Evolutionary conservation across 1,140 invertebrate genomes (phyloP).

Genomic region (Camponotus floridanus): DNA sequence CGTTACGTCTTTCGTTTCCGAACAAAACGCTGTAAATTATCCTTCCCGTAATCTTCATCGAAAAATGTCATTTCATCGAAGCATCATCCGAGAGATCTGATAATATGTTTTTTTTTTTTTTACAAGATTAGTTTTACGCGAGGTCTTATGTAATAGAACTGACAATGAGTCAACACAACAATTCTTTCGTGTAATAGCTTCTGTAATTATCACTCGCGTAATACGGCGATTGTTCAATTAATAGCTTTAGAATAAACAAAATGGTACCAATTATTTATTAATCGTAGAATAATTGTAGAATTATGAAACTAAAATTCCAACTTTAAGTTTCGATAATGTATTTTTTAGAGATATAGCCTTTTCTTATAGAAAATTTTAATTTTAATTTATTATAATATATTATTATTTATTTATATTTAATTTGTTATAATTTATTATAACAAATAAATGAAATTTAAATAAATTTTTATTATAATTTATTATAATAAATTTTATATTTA

Average conservation of each 20-base stretch:
- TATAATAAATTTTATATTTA: too few relatives aligned
- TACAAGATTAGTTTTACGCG: not conserved
- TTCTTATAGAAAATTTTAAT: not conserved
- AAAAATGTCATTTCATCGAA: constrained; percentile 42
- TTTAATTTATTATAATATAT: not conserved
- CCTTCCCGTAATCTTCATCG: constrained; percentile 9
- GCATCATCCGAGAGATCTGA: not conserved
- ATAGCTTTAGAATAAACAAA: not conserved
- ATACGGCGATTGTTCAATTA: not conserved
- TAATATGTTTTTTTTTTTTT: not conserved
- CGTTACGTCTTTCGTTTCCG: constrained; percentile 47
- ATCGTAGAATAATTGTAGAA: constrained; percentile 1
- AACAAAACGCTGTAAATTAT: constrained; percentile 53
- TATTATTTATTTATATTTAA: not conserved
- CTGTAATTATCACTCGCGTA: not conserved
- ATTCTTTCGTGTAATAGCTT: not conserved
- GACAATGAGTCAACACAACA: not conserved
- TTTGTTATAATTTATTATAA: too few relatives aligned
- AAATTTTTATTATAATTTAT: too few relatives aligned
- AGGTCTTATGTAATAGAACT: not conserved
- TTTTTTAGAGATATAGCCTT: not conserved
- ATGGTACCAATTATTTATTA: not conserved
- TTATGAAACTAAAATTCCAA: too few relatives aligned
- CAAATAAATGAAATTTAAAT: too few relatives aligned
- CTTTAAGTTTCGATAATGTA: too few relatives aligned